Evolutionary conservation across 2,888 invertebrate genomes (phyloP).

Genomic region (Agrilus mali): DNA sequence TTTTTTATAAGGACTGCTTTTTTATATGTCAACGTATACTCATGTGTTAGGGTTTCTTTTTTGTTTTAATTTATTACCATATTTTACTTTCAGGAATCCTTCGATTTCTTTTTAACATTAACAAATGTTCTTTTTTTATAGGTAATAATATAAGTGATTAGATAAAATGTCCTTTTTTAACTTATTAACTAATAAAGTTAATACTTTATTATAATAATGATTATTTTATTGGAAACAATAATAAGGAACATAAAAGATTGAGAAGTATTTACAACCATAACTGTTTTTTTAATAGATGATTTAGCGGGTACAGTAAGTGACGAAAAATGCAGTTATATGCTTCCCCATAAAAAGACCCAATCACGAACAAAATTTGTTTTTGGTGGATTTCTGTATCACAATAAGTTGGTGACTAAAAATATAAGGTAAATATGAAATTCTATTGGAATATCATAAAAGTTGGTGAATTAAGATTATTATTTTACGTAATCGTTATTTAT

Average conservation of each 20-base stretch:
- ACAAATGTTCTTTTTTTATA: not conserved
- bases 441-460: not conserved
- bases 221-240: too few relatives aligned
- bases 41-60: not conserved
- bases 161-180: not conserved
- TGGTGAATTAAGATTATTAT: not conserved
- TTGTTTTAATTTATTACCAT: too few relatives aligned
- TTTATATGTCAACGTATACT: too few relatives aligned
- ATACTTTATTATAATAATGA: not conserved
- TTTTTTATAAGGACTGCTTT: too few relatives aligned
- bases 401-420: slow-evolving; percentile 11
- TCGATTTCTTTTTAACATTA: not conserved
- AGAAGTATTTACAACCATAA: slow-evolving; percentile 8
- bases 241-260: too few relatives aligned
- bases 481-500: not conserved
- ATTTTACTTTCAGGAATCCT: too few relatives aligned
- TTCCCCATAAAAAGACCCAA: slow-evolving; percentile 6
- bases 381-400: slow-evolving; percentile 13
- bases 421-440: slow-evolving; percentile 6
- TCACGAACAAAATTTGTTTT: slow-evolving; percentile 10
- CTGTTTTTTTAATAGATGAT: slow-evolving; percentile 5
- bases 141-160: not conserved
- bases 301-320: slow-evolving; percentile 4
- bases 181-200: not conserved
- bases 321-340: slow-evolving; percentile 1